These are phyloP conservation scores for Xiphorhynchus erythropygius DNA, from an alignment of 2,797 vertebrate species.

Conservation along the genomic window DNA sequence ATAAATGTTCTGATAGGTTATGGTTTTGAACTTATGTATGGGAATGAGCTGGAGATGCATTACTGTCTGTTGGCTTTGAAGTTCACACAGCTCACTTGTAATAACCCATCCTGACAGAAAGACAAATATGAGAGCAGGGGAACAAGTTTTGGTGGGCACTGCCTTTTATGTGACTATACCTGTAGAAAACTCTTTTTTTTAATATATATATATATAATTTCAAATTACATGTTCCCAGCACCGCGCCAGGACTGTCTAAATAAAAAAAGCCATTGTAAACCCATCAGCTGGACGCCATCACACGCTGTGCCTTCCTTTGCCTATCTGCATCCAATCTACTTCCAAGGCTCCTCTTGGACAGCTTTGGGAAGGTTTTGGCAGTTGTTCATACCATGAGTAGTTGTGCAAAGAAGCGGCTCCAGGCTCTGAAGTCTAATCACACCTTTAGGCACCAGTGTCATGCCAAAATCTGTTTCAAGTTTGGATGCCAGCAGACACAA, in stretches of 20 bases:
- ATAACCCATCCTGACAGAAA: not conserved
- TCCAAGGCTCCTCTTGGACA: not conserved
- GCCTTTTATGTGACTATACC: not conserved
- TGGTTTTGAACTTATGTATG: conserved; percentile 9
- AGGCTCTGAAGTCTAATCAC: not conserved
- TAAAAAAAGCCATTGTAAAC: not conserved
- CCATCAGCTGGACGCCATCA: accelerated
- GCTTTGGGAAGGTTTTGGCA: not conserved
- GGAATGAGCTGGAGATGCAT: not conserved
- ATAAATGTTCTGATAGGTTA: conserved; percentile 52
- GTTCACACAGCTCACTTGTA: not conserved
- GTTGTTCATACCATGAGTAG: not conserved
- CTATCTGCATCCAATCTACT: not conserved
- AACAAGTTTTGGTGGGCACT: not conserved
- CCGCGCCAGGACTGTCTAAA: not conserved
- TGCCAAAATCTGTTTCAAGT: not conserved
- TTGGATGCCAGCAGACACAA: not conserved
- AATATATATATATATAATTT: not conserved
- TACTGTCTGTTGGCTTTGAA: not conserved
- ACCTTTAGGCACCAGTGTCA: not conserved
- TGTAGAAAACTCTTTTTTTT: not conserved
- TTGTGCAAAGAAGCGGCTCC: not conserved
- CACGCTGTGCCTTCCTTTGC: not conserved
- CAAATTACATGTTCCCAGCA: not conserved
- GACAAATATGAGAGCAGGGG: not conserved